Conservation (phyloP, 2,888 invertebrate genomes). For the Drymonia ruficornis region DNA sequence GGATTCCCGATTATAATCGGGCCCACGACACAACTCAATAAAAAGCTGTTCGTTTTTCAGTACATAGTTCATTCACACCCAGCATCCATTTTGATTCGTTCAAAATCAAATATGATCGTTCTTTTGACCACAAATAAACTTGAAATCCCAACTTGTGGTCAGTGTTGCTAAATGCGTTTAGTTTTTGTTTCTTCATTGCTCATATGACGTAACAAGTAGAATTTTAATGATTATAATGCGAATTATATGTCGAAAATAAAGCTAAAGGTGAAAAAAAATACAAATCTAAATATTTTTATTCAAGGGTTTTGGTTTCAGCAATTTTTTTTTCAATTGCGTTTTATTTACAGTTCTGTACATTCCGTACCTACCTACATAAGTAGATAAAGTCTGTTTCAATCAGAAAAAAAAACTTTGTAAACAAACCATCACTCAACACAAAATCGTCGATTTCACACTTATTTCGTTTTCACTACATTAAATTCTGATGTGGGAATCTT, state of each 20-base stretch:
- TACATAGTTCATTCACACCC: conserved; percentile 85
- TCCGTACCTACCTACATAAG: no score
- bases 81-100: conserved; percentile 86
- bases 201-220: background rate
- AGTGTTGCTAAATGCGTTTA: conserved; percentile 57
- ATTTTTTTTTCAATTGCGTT: no score
- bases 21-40: conserved; percentile 82
- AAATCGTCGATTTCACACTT: no score
- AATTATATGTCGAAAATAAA: no score
- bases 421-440: no score
- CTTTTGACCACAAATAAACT: conserved; percentile 59
- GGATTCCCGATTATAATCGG: conserved; percentile 77
- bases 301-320: no score
- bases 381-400: no score
- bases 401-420: no score
- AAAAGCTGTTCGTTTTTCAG: conserved; percentile 84
- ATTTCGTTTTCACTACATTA: no score
- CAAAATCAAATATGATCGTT: conserved; percentile 81
- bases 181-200: conserved; percentile 26
- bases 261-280: no score
- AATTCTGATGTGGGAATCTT: no score
- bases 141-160: conserved; percentile 49
- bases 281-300: no score
- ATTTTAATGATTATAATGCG: background rate
- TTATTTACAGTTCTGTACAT: background rate